Evolutionary conservation across 2,888 invertebrate genomes (phyloP), one percentile per base, ranked within the genome.

Genomic region (Electrophaes corylata): DNA sequence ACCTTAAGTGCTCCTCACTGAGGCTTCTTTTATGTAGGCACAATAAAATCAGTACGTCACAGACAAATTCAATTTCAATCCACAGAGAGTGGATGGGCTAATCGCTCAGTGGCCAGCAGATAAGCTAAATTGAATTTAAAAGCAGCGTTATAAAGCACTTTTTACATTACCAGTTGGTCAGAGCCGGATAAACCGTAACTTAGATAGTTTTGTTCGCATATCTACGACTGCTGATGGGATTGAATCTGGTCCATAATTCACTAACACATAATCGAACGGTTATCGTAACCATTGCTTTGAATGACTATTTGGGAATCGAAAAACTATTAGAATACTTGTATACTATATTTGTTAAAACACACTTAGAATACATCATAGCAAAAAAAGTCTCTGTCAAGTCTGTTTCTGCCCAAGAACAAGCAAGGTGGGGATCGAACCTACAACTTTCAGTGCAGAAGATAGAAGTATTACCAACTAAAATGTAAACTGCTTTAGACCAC

Each of bases 201-300:
- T 31, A 3, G 11, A 31, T 23, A 20, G 46, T 41, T 43, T 41
- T 50, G 50, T 50, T 33, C 41, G 29, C 33, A 12, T 41, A 29
- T 50, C 41, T 41, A 8, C 14, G 4, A 4, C 33, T 41, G 26
- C 26, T 33, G 41, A 50, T 50, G 33, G 41, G 23, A 48, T 39
- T 49, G 49, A 29, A 40, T 49, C 31, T 19, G 19, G 12, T 49
- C 29, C 19, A 12, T 10, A 33, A 10, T 19, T 18, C 12, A 33
- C 29, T 4, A 29, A 29, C 5, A 33, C 33, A 23, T 23, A 23
- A 5, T 23, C 23, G 4, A 23, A 23, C 23, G 23, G 4, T 2
- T 23, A 23, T n/a, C n/a, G n/a, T n/a, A n/a, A n/a, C n/a, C n/a
- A n/a, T n/a, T n/a, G n/a, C n/a, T n/a, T n/a, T n/a, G n/a, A n/a